These are phyloP conservation scores for Psittacula echo DNA, from an alignment of 2,797 vertebrate genomes.

Conservation along the genomic window DNA sequence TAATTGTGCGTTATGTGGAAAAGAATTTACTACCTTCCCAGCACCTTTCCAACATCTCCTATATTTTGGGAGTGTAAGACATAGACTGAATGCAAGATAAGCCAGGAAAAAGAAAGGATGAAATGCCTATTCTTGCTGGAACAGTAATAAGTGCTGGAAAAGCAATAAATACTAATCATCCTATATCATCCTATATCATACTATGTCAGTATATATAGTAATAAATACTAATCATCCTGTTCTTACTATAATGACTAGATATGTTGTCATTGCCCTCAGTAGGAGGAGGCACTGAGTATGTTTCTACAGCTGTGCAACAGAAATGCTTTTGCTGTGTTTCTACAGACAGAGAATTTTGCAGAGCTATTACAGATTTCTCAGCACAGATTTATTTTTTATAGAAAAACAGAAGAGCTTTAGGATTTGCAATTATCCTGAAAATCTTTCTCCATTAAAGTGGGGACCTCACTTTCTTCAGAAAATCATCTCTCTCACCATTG, in stretches of 20 bases:
- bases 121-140: background rate
- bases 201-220: background rate
- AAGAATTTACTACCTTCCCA: background rate
- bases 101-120: background rate
- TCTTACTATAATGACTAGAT: background rate
- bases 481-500: background rate
- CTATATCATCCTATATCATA: background rate
- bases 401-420: background rate
- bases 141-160: background rate
- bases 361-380: background rate
- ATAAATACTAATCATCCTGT: background rate
- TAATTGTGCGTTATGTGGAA: background rate
- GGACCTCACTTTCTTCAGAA: background rate
- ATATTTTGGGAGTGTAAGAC: background rate
- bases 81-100: background rate
- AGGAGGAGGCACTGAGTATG: background rate
- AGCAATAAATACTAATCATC: background rate
- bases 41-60: background rate
- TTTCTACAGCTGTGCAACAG: background rate
- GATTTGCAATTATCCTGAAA: background rate
- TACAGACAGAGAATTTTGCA: background rate
- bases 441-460: background rate
- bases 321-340: background rate
- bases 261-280: background rate
- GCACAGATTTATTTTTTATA: background rate